Conservation (phyloP, 1,140 invertebrate genomes). For the Dinoponera quadriceps region DNA sequence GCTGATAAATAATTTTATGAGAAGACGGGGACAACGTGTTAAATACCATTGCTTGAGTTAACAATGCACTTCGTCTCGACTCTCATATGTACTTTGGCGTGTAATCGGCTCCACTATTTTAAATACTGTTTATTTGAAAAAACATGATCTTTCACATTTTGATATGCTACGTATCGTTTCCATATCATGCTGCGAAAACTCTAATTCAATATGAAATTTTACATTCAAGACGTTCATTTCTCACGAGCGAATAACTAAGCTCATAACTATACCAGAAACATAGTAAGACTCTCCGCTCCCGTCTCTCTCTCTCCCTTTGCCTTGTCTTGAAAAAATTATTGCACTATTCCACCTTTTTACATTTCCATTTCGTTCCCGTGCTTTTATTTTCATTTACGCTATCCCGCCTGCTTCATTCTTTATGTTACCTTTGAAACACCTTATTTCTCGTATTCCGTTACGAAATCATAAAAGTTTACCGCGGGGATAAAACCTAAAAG, state of each 20-base stretch:
- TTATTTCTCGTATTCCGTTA: constrained; percentile 21
- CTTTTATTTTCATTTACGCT: constrained; percentile 31
- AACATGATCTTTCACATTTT: too few relatives aligned
- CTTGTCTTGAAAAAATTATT: neutral
- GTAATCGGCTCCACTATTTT: too few relatives aligned
- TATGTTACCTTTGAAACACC: constrained; percentile 20
- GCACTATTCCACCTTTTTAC: neutral
- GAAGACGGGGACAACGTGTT: neutral
- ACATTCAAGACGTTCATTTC: neutral
- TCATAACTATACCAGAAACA: constrained; percentile 14
- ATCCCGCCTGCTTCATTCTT: neutral
- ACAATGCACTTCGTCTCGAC: neutral
- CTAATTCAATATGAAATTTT: neutral
- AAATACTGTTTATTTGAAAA: too few relatives aligned
- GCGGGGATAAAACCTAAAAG: neutral
- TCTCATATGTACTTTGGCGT: neutral
- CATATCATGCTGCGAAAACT: neutral
- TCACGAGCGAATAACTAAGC: neutral
- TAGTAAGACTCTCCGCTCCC: neutral
- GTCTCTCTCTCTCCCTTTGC: too few relatives aligned
- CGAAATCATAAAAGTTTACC: constrained; percentile 19
- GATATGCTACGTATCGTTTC: neutral
- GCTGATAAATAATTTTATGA: constrained; percentile 16
- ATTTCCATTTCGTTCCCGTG: neutral
- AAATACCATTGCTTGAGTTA: neutral